Conservation (phyloP, 1,140 invertebrate genomes). For the Adelges cooleyi region DNA sequence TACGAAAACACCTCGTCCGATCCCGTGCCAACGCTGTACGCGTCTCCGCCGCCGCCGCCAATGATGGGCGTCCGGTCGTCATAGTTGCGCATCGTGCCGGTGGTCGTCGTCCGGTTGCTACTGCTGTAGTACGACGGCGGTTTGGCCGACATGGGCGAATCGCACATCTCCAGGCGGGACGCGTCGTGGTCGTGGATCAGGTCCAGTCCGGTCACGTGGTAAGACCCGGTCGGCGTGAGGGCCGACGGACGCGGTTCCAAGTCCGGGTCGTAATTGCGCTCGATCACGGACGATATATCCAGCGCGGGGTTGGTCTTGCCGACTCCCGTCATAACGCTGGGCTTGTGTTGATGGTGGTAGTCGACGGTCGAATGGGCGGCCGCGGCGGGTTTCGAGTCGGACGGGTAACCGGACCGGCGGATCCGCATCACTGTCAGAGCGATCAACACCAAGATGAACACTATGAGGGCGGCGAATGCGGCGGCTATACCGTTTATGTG, state of each 20-base stretch:
- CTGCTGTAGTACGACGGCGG: slow-evolving; percentile 18
- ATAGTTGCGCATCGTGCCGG: background rate
- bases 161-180: slow-evolving; percentile 17
- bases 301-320: slow-evolving; percentile 16
- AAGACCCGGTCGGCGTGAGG: background rate
- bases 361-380: background rate
- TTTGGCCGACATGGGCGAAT: slow-evolving; percentile 16
- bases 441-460: slow-evolving; percentile 63
- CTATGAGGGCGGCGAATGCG: slow-evolving; percentile 64
- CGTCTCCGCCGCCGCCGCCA: slow-evolving; percentile 8
- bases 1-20: slow-evolving; percentile 30
- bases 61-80: slow-evolving; percentile 30
- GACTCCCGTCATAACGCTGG: background rate
- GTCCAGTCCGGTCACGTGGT: slow-evolving; percentile 12
- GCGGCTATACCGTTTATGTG: slow-evolving; percentile 76
- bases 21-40: slow-evolving; percentile 27
- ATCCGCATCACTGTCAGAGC: slow-evolving; percentile 49
- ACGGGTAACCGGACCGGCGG: slow-evolving; percentile 2
- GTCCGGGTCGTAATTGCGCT: slow-evolving; percentile 12
- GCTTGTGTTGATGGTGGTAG: background rate
- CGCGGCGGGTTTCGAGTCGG: background rate
- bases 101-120: background rate
- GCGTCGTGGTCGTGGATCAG: slow-evolving; percentile 24
- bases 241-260: background rate
- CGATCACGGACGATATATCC: slow-evolving; percentile 16